These are phyloP conservation scores for Malachius bipustulatus DNA, from an alignment of 2,888 invertebrate genomes.

Conservation along the genomic window DNA sequence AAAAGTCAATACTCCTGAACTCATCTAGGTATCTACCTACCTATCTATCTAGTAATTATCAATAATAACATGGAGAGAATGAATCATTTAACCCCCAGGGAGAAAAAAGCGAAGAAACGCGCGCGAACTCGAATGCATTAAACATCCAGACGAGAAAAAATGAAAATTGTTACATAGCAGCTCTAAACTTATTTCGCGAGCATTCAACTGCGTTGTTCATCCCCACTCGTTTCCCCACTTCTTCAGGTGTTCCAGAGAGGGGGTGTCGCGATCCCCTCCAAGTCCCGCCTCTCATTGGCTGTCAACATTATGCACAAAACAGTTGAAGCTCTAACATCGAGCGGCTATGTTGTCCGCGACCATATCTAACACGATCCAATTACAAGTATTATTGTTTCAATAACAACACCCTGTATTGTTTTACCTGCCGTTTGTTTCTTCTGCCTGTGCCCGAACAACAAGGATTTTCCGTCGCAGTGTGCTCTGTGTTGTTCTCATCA, in stretches of 20 bases:
- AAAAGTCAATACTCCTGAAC: too few species aligned
- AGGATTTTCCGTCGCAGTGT: too few species aligned
- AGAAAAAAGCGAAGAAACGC: not conserved
- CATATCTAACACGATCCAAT: conserved; percentile 32
- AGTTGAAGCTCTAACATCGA: conserved; percentile 37
- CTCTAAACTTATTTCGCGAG: conserved; percentile 37
- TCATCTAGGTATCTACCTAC: too few species aligned
- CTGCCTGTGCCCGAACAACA: conserved; percentile 12
- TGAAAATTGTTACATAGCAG: conserved; percentile 33
- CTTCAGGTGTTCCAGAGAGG: conserved; percentile 32
- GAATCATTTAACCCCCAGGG: not conserved
- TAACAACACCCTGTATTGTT: conserved; percentile 27
- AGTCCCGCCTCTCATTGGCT: conserved; percentile 38
- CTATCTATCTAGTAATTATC: too few species aligned
- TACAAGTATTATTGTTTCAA: conserved; percentile 27
- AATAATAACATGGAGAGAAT: too few species aligned
- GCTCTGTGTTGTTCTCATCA: conserved; percentile 17
- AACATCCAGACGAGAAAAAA: conserved; percentile 16
- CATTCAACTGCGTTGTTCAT: conserved; percentile 33
- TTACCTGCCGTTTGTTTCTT: too few species aligned
- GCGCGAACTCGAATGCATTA: too few species aligned
- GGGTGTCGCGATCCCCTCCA: conserved; percentile 34
- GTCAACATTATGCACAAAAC: conserved; percentile 38
- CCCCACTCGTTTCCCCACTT: conserved; percentile 29
- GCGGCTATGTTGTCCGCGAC: conserved; percentile 37